A percentile compares a stretch with the other conserved stretches of the same genome.
Conservation (phyloP, 2,888 invertebrate species). For the Eristalis tenax region DNA sequence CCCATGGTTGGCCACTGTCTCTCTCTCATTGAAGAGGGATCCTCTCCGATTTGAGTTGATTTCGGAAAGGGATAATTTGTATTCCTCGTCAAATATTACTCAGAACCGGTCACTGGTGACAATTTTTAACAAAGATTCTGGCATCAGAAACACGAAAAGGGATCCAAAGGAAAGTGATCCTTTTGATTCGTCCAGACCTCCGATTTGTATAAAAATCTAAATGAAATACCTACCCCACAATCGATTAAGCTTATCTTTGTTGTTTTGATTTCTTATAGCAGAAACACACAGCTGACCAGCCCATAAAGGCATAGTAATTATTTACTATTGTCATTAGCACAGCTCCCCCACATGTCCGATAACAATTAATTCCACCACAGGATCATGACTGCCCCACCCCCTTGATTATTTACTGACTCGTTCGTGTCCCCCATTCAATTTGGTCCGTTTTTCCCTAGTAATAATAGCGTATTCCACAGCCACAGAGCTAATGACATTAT, state of each 20-base stretch:
- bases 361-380: constrained; percentile 47
- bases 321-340: constrained; percentile 30
- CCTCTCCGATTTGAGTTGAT: too few relatives aligned
- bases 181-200: background rate
- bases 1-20: too few relatives aligned
- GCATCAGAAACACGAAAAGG: background rate
- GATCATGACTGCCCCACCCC: constrained; percentile 4
- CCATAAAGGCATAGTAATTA: constrained; percentile 8
- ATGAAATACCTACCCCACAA: background rate
- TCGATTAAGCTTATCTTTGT: background rate
- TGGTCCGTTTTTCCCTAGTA: constrained; percentile 27
- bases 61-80: too few relatives aligned
- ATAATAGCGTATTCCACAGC: constrained; percentile 2
- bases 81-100: too few relatives aligned
- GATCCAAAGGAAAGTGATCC: background rate
- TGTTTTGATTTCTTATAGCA: background rate
- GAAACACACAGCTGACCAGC: background rate
- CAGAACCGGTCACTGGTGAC: background rate
- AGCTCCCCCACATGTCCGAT: constrained; percentile 20
- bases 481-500: constrained; percentile 25
- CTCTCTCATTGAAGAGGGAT: too few relatives aligned
- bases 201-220: background rate
- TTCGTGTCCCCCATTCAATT: constrained; percentile 1
- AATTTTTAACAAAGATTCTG: background rate
- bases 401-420: constrained; percentile 8